Evolutionary conservation across 2,888 invertebrate species (phyloP).

Genomic region (Lasioglossum morio): DNA sequence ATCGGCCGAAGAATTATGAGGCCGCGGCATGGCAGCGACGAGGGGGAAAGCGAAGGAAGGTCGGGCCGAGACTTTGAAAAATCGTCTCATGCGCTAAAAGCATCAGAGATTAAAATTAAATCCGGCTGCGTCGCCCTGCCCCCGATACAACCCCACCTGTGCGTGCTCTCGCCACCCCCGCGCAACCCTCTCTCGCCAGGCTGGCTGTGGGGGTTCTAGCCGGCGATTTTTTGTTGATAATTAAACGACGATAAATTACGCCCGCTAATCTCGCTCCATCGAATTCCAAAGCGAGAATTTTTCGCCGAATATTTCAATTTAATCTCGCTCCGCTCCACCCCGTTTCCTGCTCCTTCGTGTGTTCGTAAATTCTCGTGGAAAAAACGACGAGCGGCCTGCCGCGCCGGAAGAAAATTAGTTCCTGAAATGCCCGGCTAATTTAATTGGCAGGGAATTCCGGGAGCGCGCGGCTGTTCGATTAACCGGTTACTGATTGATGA

Average conservation of each 20-base stretch:
- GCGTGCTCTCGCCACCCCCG: constrained; percentile 36
- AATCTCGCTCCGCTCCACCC: constrained; percentile 29
- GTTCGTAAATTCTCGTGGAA: constrained; percentile 29
- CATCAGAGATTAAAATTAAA: constrained; percentile 78
- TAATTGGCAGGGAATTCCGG: constrained; percentile 13
- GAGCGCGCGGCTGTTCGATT: neutral
- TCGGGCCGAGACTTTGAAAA: constrained; percentile 75
- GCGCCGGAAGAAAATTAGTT: constrained; percentile 15
- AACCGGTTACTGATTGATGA: neutral
- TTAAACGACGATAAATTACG: constrained; percentile 70
- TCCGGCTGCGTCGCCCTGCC: constrained; percentile 59
- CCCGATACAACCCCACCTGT: constrained; percentile 42
- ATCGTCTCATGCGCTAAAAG: constrained; percentile 75
- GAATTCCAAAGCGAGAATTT: constrained; percentile 59
- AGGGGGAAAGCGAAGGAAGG: constrained; percentile 35
- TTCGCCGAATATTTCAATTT: constrained; percentile 54
- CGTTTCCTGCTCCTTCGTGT: constrained; percentile 26
- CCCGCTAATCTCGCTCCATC: constrained; percentile 54
- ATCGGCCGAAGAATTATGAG: constrained; percentile 78
- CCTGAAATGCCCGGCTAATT: neutral
- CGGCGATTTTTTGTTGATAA: constrained; percentile 69
- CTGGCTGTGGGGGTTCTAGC: constrained; percentile 2
- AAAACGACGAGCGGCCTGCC: neutral
- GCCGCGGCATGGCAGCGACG: constrained; percentile 73
- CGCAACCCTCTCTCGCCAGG: constrained; percentile 28